Conservation (phyloP, 2,888 invertebrate genomes). For the Acholoe squamosa region DNA sequence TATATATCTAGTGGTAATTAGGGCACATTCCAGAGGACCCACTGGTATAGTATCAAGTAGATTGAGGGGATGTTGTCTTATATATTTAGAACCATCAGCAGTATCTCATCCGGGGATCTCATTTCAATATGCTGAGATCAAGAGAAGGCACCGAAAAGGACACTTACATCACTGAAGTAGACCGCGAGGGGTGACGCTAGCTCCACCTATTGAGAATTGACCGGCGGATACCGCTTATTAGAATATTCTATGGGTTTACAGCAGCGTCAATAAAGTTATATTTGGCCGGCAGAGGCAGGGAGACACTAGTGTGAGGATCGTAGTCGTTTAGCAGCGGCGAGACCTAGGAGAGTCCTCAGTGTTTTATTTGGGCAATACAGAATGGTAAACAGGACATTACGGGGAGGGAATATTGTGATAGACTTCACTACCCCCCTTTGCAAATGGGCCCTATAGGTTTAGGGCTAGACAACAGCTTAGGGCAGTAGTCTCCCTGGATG, state of each 20-base stretch:
- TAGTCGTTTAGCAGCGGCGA: too few species aligned
- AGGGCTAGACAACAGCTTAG: background rate
- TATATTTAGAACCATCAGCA: too few species aligned
- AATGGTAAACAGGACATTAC: conserved; percentile 40
- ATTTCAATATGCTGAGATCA: background rate
- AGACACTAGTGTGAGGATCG: background rate
- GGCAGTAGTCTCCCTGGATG: background rate
- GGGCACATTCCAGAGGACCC: background rate
- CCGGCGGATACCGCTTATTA: conserved; percentile 5
- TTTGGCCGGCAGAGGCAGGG: background rate
- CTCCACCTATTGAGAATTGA: background rate
- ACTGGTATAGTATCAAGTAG: background rate
- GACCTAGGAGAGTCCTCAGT: background rate
- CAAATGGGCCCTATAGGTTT: background rate
- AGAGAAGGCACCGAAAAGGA: background rate
- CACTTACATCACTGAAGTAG: background rate
- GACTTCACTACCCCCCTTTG: background rate
- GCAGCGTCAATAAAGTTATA: conserved; percentile 41
- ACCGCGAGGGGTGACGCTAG: background rate
- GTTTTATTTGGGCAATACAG: conserved; percentile 37
- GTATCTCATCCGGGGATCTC: background rate
- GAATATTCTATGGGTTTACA: conserved; percentile 49
- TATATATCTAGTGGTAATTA: background rate
- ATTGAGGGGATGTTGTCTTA: too few species aligned
- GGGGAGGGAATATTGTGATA: conserved; percentile 14